Evolutionary conservation across 1,140 invertebrate species (phyloP), one percentile per base, ranked within the genome.

Genomic region (Bilobella aurantiaca): DNA sequence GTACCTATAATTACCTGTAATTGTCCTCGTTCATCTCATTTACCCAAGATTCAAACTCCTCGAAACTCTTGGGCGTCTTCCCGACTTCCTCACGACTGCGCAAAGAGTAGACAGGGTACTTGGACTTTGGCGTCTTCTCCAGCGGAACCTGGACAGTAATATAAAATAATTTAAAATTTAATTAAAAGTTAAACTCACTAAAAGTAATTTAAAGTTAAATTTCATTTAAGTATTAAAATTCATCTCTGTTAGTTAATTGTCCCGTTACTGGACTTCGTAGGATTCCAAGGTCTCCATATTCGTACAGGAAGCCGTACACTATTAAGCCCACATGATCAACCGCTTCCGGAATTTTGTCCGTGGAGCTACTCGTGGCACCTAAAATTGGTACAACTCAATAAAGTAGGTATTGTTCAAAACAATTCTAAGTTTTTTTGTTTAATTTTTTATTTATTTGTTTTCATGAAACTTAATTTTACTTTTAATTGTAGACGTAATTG

Each of bases 211-310:
- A n/a, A n/a, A n/a, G n/a, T 8, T 14, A n/a, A 14, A 28, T 23
- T 28, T 28, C 12, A 12, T 57, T 57, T 8, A 28, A 23, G 12
- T 14, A 57, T n/a, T 8, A 57, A 57, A 12, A 12, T 23, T n/a
- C 8, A 42, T 8, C 37, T 53, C 49, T 18, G 49, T 12, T 37
- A 32, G 34, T 30, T 34, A 21, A 3, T 23, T 53, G 18, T 42
- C 8, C 23, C n/a, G 46, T n/a, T 62, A 67, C 65, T 27, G 32
- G 47, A 34, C 27, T 63, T 57, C 37, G 31, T 29, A 72, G 37
- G 42, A 72, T 63, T 2, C 70, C 70, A 23, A 67, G 30, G 58
- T 72, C 70, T 8, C 70, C 70, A 59, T 65, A 72, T 62, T 72
- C 70, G 47, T 72, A 72, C 1, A 72, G 28, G 47, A 63, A 56